phyloP scores from a whole-genome alignment of 2,113 vertebrate species.

The Paramormyrops kingsleyae region DNA sequence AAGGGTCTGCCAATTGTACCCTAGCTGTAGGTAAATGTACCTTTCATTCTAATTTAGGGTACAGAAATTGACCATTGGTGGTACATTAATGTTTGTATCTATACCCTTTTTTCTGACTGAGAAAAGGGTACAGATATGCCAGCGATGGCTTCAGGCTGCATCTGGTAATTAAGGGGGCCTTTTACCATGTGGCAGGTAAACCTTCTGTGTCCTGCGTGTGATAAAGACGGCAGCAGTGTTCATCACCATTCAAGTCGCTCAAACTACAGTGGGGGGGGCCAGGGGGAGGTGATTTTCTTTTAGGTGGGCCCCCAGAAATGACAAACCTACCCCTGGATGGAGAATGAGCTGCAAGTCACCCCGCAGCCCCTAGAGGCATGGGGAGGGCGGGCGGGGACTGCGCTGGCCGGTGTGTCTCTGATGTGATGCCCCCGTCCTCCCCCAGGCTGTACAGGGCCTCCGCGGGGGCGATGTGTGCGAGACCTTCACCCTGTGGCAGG shows the following conservation, averaged over 20 bases:
- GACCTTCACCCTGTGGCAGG: slow-evolving; percentile 87
- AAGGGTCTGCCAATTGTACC: background rate
- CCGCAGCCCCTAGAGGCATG: no score
- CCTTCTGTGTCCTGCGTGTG: background rate
- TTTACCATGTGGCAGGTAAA: background rate
- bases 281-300: background rate
- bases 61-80: no score
- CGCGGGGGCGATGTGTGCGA: slow-evolving; percentile 67
- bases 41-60: background rate
- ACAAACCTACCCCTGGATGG: background rate
- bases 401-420: background rate
- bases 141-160: no score
- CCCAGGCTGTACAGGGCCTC: slow-evolving; percentile 58
- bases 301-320: background rate
- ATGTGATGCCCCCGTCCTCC: background rate
- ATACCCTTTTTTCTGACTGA: background rate
- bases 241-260: no score
- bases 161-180: background rate
- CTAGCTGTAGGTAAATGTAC: background rate
- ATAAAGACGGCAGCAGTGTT: no score
- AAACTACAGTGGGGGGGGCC: background rate
- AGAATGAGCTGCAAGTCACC: background rate
- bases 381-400: no score
- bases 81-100: background rate
- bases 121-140: no score